Conservation (phyloP, 2,797 vertebrate species). For the Serranus cabrilla region DNA sequence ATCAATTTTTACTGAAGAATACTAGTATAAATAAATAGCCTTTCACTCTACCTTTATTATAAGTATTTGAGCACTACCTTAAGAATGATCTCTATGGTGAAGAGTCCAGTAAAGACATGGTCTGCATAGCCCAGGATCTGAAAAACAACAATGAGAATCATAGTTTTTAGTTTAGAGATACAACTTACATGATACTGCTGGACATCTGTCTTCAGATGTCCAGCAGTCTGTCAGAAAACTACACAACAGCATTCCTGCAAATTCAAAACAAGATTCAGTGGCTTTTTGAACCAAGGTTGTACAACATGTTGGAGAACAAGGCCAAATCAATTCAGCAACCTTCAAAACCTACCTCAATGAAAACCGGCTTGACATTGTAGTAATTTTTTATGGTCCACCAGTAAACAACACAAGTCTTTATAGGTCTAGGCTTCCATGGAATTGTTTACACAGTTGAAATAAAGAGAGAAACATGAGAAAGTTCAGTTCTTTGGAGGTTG, state of each 20-base stretch:
- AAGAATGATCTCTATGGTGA: slow-evolving; percentile 99
- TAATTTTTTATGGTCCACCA: neutral
- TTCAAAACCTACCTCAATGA: neutral
- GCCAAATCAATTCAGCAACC: neutral
- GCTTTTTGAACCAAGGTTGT: neutral
- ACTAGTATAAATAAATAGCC: too few species aligned
- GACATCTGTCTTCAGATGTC: neutral
- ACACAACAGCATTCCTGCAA: neutral
- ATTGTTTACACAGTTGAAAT: slow-evolving; percentile 7
- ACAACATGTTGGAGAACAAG: neutral
- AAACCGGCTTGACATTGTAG: neutral
- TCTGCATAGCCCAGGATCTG: slow-evolving; percentile 99
- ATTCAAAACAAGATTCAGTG: neutral
- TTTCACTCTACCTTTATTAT: too few species aligned
- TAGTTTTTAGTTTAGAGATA: neutral
- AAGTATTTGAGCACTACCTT: slow-evolving; percentile 95
- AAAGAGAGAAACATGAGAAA: slow-evolving; percentile 1
- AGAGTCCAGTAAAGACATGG: slow-evolving; percentile 99
- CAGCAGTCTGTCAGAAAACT: too few species aligned
- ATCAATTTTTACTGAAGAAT: too few species aligned
- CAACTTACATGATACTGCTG: neutral
- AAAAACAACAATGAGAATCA: slow-evolving; percentile 35
- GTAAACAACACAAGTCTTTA: neutral
- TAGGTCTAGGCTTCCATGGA: neutral
- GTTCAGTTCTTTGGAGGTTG: neutral